Conservation (phyloP, 2,888 invertebrate genomes). For the Thymelicus lineola region DNA sequence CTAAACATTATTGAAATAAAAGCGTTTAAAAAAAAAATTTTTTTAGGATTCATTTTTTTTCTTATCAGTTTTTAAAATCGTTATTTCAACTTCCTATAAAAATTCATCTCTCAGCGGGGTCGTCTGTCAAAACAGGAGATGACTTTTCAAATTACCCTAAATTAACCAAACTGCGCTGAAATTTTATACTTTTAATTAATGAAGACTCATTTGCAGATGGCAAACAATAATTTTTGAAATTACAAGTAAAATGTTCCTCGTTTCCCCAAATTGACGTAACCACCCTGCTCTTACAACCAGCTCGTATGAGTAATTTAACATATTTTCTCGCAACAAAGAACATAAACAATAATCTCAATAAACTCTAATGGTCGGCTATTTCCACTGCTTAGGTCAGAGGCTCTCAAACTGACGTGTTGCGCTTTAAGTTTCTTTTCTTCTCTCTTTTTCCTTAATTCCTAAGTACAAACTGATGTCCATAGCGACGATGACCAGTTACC, state of each 20-base stretch:
- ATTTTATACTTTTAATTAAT: neutral
- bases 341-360: constrained; percentile 34
- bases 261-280: constrained; percentile 7
- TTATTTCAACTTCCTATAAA: no score
- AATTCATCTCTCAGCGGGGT: no score
- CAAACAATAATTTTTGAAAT: neutral
- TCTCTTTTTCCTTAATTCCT: no score
- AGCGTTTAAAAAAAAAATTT: no score
- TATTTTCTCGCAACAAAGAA: constrained; percentile 22
- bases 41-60: no score
- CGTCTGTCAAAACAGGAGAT: no score
- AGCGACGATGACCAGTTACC: no score
- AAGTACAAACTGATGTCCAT: no score
- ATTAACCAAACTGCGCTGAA: neutral
- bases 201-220: neutral
- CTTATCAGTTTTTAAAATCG: no score
- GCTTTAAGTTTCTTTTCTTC: no score
- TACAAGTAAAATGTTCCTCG: neutral
- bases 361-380: constrained; percentile 17
- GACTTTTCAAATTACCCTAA: no score
- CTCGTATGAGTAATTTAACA: constrained; percentile 24
- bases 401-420: constrained; percentile 8
- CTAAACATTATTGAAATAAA: no score
- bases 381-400: constrained; percentile 17
- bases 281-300: constrained; percentile 9